phyloP scores from a whole-genome alignment of 2,113 vertebrate species.

The Ptilonorhynchus violaceus region DNA sequence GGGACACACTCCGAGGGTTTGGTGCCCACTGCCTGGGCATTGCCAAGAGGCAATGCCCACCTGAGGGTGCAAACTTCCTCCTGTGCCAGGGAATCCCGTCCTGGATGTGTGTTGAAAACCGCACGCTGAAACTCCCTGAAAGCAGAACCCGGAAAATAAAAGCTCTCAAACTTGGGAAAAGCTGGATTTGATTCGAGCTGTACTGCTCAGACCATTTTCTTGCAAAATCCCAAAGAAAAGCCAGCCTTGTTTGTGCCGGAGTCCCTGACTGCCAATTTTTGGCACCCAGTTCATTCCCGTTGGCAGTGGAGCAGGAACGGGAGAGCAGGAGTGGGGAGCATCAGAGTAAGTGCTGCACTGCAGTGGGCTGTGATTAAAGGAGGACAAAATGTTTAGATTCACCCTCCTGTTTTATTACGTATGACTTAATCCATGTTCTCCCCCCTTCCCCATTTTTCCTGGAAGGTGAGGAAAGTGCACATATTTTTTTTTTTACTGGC shows the following conservation, averaged over 20 bases:
- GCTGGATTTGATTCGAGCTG: neutral
- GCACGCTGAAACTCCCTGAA: neutral
- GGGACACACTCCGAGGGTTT: neutral
- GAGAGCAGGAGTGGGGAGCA: neutral
- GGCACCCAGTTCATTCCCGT: neutral
- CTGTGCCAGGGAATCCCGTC: neutral
- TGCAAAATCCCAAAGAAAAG: neutral
- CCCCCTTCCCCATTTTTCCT: neutral
- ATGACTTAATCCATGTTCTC: neutral
- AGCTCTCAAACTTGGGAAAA: neutral
- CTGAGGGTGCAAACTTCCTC: neutral
- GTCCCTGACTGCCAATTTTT: neutral
- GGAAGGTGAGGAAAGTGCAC: neutral
- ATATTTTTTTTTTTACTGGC: neutral
- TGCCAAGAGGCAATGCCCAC: neutral
- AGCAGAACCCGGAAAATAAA: neutral
- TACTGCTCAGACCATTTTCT: neutral
- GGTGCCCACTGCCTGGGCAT: neutral
- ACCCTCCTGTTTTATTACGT: neutral
- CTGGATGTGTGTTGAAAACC: neutral
- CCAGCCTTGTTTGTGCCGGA: neutral
- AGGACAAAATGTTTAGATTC: neutral
- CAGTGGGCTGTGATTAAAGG: neutral
- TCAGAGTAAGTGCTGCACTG: neutral
- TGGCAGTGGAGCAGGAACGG: neutral